Evolutionary conservation across 1,140 invertebrate species (phyloP), one percentile per base, ranked within the genome.

Genomic region (Hormaphis cornu): DNA sequence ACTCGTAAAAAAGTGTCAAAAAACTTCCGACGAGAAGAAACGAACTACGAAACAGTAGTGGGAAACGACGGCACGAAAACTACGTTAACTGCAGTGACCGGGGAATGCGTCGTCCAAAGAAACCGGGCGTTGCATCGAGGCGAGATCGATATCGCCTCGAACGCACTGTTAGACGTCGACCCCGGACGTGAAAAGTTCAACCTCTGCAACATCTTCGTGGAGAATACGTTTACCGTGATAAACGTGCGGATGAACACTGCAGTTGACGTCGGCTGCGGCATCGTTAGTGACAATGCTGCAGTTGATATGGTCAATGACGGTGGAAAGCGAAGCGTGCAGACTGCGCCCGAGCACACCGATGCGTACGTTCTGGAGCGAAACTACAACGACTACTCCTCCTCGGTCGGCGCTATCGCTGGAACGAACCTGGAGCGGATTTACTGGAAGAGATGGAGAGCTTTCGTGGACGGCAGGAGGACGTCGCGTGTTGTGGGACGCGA

Each of bases 371-470:
- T 22, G 12, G 28, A 56, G 5, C 5, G 18, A 46, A 46, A 46
- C 6, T n/a, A n/a, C 5, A 46, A 46, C n/a, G 5, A n/a, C 16
- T n/a, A 6, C 4, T 5, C 12, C 4, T 46, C 16, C 12, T 16
- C 18, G 18, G 16, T n/a, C 16, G 16, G 6, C 5, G 5, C 4
- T 16, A 46, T 4, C 4, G 12, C n/a, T n/a, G 4, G 18, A 8
- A 8, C 16, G 6, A 46, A 46, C 37, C 37, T 66, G 14, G 26
- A 66, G n/a, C 33, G 18, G 35, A 50, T 48, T 22, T 66, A 66
- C 18, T 66, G 61, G 61, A 14, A 48, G 3, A 66, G n/a, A 22
- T 66, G 61, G 61, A 48, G 61, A 10, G 12, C 48, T 24, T 50
- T 16, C 16, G 20, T 22, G 9, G 24, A 22, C 12, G 18, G 16